Percentiles rank a stretch among this genome's conserved stretches.
Conservation (phyloP, 2,797 vertebrate species). For the Anguilla marmorata region DNA sequence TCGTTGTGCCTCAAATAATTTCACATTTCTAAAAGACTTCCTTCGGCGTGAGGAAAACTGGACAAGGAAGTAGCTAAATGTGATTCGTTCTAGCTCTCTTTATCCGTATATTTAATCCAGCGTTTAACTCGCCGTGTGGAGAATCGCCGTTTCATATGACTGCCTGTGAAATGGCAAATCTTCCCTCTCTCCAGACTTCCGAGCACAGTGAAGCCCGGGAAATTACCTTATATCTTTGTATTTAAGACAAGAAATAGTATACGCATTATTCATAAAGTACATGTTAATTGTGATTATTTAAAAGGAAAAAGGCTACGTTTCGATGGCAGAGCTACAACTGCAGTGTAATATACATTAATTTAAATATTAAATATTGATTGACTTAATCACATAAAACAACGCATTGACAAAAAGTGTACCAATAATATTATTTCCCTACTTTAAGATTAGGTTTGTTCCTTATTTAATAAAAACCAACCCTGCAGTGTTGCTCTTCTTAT, state of each 20-base stretch:
- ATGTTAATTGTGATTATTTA: neutral
- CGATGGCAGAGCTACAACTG: neutral
- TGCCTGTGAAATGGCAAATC: slow-evolving; percentile 63
- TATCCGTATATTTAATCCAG: slow-evolving; percentile 71
- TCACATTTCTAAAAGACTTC: slow-evolving; percentile 48
- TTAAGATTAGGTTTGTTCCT: slow-evolving; percentile 5
- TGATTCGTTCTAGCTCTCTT: slow-evolving; percentile 81
- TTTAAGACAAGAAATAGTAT: neutral
- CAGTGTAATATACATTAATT: neutral
- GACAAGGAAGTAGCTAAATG: slow-evolving; percentile 66
- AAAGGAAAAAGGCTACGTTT: neutral
- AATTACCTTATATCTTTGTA: slow-evolving; percentile 23
- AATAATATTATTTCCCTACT: slow-evolving; percentile 14
- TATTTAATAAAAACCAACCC: neutral
- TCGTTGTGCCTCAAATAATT: slow-evolving; percentile 49
- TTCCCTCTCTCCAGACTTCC: slow-evolving; percentile 55
- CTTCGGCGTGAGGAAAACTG: slow-evolving; percentile 18
- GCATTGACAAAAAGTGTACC: neutral
- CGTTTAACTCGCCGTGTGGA: slow-evolving; percentile 80
- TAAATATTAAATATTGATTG: neutral
- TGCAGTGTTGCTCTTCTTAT: neutral
- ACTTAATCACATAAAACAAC: neutral
- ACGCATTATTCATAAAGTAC: neutral
- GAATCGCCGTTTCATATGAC: slow-evolving; percentile 74
- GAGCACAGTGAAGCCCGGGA: slow-evolving; percentile 55